Percentiles rank a stretch among this genome's conserved stretches.
Conservation (phyloP, 2,888 invertebrate species). For the Ischnus inquisitorius region DNA sequence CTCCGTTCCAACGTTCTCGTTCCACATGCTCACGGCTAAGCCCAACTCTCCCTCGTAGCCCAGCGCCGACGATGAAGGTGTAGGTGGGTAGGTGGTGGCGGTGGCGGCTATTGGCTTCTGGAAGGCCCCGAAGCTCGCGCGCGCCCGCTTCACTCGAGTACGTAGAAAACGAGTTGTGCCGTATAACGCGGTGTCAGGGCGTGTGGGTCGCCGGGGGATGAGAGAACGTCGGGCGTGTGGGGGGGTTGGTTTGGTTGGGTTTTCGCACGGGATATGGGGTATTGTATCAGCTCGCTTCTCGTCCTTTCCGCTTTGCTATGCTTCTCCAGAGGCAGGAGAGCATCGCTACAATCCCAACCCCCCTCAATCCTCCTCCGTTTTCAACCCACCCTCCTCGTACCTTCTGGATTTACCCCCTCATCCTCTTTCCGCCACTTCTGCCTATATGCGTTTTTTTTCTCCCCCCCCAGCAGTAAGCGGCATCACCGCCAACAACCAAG, state of each 20-base stretch:
- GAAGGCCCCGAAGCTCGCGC: constrained; percentile 71
- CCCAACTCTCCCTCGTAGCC: constrained; percentile 47
- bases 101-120: constrained; percentile 79
- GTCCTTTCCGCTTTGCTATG: constrained; percentile 52
- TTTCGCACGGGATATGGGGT: constrained; percentile 80
- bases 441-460: constrained; percentile 44
- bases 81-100: constrained; percentile 48
- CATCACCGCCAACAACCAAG: constrained; percentile 62
- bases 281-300: constrained; percentile 78
- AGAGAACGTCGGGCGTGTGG: constrained; percentile 37
- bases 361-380: constrained; percentile 7
- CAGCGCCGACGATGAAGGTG: constrained; percentile 49
- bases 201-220: constrained; percentile 47
- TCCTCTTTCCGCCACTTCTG: constrained; percentile 36
- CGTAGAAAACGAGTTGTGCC: constrained; percentile 80
- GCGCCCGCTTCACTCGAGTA: constrained; percentile 62
- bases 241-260: constrained; percentile 64
- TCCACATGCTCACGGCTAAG: constrained; percentile 66
- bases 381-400: not conserved
- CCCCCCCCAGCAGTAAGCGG: constrained; percentile 38
- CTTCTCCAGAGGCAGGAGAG: constrained; percentile 45
- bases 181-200: constrained; percentile 76
- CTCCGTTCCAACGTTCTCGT: constrained; percentile 69
- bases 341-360: constrained; percentile 12
- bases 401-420: constrained; percentile 16